A percentile compares a stretch with the other conserved stretches of the same genome.
phyloP scores from a whole-genome alignment of 1,140 invertebrate species.

The Solenopsis fugax region DNA sequence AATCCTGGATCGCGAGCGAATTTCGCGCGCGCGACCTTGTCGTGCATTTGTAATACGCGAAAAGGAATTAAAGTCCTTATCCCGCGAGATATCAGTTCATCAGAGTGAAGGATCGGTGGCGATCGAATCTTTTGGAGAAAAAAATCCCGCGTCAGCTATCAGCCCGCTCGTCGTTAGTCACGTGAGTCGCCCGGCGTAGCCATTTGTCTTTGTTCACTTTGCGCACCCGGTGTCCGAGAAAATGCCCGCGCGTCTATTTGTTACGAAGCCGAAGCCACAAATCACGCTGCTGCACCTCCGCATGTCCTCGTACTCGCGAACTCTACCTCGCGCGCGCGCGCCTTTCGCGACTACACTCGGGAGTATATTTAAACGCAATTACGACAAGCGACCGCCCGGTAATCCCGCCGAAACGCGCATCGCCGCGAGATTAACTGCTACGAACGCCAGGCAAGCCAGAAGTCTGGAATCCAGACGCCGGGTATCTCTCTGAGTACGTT shows the following conservation, averaged over 20 bases:
- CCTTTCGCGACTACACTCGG: slow-evolving; percentile 26
- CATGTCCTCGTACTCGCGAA: slow-evolving; percentile 60
- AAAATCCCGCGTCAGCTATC: slow-evolving; percentile 57
- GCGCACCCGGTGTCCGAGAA: slow-evolving; percentile 70
- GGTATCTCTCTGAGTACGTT: slow-evolving; percentile 6
- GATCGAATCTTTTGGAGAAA: slow-evolving; percentile 50
- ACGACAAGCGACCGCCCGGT: slow-evolving; percentile 67
- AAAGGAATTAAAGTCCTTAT: background rate
- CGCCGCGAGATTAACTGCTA: slow-evolving; percentile 67
- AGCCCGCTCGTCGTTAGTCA: slow-evolving; percentile 59
- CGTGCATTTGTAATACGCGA: background rate
- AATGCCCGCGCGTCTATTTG: slow-evolving; percentile 66
- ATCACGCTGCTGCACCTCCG: slow-evolving; percentile 69
- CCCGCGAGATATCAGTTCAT: slow-evolving; percentile 13
- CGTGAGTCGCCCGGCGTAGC: slow-evolving; percentile 35
- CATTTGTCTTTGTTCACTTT: slow-evolving; percentile 72
- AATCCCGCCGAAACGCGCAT: slow-evolving; percentile 68
- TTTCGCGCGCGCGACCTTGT: background rate
- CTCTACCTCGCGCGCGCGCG: slow-evolving; percentile 52
- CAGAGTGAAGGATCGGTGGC: slow-evolving; percentile 14
- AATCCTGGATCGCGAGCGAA: background rate
- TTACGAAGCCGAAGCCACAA: slow-evolving; percentile 71
- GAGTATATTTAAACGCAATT: slow-evolving; percentile 75
- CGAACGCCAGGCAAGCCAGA: slow-evolving; percentile 44
- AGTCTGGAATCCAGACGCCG: slow-evolving; percentile 41